These are phyloP conservation scores for Aleiodes alternator DNA, from an alignment of 2,888 invertebrate genomes.

Conservation along the genomic window DNA sequence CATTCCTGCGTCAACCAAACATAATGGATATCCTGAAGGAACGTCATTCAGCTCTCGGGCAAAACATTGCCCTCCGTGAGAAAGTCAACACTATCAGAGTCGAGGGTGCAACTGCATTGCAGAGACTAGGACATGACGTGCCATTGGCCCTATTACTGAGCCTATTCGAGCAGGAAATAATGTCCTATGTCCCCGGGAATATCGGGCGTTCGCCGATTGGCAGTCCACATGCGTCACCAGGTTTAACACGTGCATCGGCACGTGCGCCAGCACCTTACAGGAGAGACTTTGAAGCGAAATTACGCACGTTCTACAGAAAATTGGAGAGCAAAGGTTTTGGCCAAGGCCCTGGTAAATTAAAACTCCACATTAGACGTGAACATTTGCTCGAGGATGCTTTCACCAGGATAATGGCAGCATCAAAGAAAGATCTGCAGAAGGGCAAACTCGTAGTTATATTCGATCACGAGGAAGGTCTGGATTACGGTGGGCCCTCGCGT, in stretches of 20 bases:
- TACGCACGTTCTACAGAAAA: slow-evolving; percentile 95
- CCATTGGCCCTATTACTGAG: slow-evolving; percentile 96
- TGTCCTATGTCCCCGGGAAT: slow-evolving; percentile 92
- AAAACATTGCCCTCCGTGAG: slow-evolving; percentile 86
- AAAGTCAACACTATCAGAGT: slow-evolving; percentile 92
- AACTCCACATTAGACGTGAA: slow-evolving; percentile 93
- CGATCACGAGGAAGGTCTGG: slow-evolving; percentile 97
- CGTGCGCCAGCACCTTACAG: slow-evolving; percentile 94
- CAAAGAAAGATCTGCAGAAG: slow-evolving; percentile 96
- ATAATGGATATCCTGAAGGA: slow-evolving; percentile 94
- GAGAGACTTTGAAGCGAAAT: slow-evolving; percentile 95
- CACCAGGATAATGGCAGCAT: slow-evolving; percentile 96
- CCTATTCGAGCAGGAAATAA: slow-evolving; percentile 98
- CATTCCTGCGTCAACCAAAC: slow-evolving; percentile 96
- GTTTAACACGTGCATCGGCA: slow-evolving; percentile 84
- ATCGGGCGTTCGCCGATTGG: slow-evolving; percentile 77
- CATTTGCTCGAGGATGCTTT: slow-evolving; percentile 97
- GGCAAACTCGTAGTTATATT: slow-evolving; percentile 95
- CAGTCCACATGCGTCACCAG: slow-evolving; percentile 88
- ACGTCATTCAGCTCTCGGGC: slow-evolving; percentile 84
- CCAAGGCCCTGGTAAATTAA: slow-evolving; percentile 97
- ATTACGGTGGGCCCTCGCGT: slow-evolving; percentile 97
- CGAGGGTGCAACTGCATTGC: slow-evolving; percentile 92
- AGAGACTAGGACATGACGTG: slow-evolving; percentile 92
- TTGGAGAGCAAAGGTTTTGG: slow-evolving; percentile 97